Evolutionary conservation across 2,888 invertebrate species (phyloP), one percentile per base, ranked within the genome.

Genomic region (Hyles lineata): DNA sequence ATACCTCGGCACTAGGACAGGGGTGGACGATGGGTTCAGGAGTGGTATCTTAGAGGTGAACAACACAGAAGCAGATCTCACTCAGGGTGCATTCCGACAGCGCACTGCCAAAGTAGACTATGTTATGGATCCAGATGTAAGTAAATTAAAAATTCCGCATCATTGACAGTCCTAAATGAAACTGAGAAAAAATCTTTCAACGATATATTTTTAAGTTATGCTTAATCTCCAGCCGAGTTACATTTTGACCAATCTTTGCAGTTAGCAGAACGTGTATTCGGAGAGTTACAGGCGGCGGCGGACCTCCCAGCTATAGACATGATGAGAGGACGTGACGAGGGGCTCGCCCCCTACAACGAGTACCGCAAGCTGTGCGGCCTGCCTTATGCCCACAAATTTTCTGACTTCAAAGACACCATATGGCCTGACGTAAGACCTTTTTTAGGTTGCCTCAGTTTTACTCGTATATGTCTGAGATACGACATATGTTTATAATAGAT

Each of bases 281-380:
- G 67, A 6, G 71, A 79, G 0, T 8, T 73, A 0, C 83, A 82
- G 23, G 62, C 76, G 6, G 82, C 81, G 0, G 69, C 83, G 0
- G 83, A 89, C 76, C 76, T 88, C 9, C 63, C 79, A 0, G 82
- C 89, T 0, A 81, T 77, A 2, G 89, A 90, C 76, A 81, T 89
- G 21, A 86, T 85, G 83, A 81, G 88, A 70, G 86, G 97, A 62
- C 96, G 98, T 59, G 98, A 98, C 85, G 97, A 97, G 76, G 98
- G 98, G 61, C 93, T 98, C 73, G 98, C 97, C n/a, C 96, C 97
- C 17, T 98, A 98, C 91, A 97, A 97, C 96, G 96, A 97, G 85
- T 98, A 96, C 92, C 95, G 97, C 74, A 96, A 97, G 89, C 96
- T 97, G 92, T 98, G 98, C 81, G 97, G 97, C 0, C 90, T 97